These are phyloP conservation scores for Hippocampus abdominalis DNA, from an alignment of 2,113 vertebrate species.

Conservation along the genomic window DNA sequence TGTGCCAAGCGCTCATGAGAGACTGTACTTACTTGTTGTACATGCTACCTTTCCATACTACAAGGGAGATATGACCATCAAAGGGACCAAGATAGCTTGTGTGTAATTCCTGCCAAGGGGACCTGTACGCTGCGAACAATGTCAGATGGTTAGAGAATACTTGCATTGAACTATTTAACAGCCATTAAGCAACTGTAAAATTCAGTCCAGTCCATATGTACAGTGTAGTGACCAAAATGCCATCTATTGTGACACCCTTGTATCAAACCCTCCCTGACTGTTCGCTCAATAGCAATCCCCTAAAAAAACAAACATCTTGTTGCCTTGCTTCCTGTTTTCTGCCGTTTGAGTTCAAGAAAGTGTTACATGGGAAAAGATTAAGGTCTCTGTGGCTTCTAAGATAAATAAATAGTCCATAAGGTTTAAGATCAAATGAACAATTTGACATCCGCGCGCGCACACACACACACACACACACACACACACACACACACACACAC, in stretches of 20 bases:
- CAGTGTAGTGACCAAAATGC: conserved; percentile 64
- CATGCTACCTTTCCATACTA: conserved; percentile 61
- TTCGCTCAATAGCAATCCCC: conserved; percentile 77
- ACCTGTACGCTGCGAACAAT: conserved; percentile 66
- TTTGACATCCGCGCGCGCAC: neutral
- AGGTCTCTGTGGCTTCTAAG: neutral
- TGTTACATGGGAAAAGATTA: neutral
- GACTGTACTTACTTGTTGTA: conserved; percentile 27
- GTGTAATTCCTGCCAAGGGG: conserved; percentile 58
- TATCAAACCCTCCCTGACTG: conserved; percentile 66
- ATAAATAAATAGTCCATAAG: neutral
- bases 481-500: too few relatives aligned
- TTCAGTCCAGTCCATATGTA: conserved; percentile 56
- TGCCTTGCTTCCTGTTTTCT: conserved; percentile 47
- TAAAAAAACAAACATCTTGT: conserved; percentile 64
- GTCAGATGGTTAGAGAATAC: conserved; percentile 51
- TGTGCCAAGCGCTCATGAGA: conserved; percentile 36
- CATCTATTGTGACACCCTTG: conserved; percentile 50
- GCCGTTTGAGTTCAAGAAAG: neutral
- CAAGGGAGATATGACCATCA: conserved; percentile 60
- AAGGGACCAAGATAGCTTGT: conserved; percentile 73
- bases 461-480: too few relatives aligned
- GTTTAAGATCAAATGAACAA: neutral
- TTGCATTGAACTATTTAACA: conserved; percentile 64
- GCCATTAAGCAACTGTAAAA: conserved; percentile 58